Conservation (phyloP, 1,140 invertebrate species). For the Drosophila tsacasi region DNA sequence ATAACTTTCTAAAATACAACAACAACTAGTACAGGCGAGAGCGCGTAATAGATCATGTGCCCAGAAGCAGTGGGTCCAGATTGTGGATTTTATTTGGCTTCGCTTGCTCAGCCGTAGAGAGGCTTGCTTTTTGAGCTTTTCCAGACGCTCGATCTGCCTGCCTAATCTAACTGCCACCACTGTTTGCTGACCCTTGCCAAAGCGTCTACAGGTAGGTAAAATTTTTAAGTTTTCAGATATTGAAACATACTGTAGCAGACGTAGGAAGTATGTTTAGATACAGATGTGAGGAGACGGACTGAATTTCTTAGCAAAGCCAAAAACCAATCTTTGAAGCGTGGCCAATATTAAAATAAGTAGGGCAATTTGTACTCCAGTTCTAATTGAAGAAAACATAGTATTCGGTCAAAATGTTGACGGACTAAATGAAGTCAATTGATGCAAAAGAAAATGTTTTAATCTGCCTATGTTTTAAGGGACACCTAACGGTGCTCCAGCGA, state of each 20-base stretch:
- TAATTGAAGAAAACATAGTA: background rate
- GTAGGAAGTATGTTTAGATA: too few relatives aligned
- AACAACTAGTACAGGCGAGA: background rate
- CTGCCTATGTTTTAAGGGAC: too few relatives aligned
- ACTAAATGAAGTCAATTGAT: background rate
- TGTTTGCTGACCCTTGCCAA: slow-evolving; percentile 54
- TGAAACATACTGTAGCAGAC: slow-evolving; percentile 31
- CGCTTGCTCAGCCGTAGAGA: slow-evolving; percentile 21
- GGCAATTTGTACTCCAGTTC: slow-evolving; percentile 57
- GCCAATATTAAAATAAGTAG: slow-evolving; percentile 42
- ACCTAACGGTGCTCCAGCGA: too few relatives aligned
- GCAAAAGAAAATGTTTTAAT: background rate
- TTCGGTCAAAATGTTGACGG: background rate
- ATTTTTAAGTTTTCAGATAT: background rate
- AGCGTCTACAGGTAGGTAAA: slow-evolving; percentile 9
- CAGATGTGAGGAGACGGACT: slow-evolving; percentile 26
- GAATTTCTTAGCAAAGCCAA: slow-evolving; percentile 54
- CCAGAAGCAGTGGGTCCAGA: background rate
- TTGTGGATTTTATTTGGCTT: slow-evolving; percentile 58
- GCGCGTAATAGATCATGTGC: background rate
- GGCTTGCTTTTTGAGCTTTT: slow-evolving; percentile 11
- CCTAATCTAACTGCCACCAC: slow-evolving; percentile 30
- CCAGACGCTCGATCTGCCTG: slow-evolving; percentile 20
- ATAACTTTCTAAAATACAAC: background rate
- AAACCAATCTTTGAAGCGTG: slow-evolving; percentile 58